phyloP scores from a whole-genome alignment of 2,113 vertebrate genomes.

The Quiscalus mexicanus region DNA sequence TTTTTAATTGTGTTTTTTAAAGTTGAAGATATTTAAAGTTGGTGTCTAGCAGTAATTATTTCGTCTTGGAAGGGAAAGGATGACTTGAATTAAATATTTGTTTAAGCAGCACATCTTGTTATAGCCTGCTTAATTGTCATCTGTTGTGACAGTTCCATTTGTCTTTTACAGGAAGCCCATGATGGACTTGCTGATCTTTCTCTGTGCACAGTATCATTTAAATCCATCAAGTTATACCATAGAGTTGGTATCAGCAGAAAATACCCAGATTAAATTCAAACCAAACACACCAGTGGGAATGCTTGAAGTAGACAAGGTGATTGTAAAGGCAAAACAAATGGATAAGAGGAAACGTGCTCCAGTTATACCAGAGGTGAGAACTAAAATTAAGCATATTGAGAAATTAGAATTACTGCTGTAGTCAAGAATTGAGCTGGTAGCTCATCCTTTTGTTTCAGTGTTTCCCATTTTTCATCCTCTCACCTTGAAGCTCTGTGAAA shows the following conservation, averaged over 20 bases:
- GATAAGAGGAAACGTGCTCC: slow-evolving; percentile 88
- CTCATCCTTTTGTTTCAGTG: not conserved
- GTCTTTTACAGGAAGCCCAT: slow-evolving; percentile 87
- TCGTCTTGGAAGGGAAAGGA: not conserved
- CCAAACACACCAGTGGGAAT: slow-evolving; percentile 91
- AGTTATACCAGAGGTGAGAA: slow-evolving; percentile 90
- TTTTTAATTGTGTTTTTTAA: not conserved
- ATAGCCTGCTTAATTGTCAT: not conserved
- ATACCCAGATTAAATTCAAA: slow-evolving; percentile 89
- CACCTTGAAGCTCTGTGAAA: not conserved
- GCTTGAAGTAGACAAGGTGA: slow-evolving; percentile 89
- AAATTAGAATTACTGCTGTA: not conserved
- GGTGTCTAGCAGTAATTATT: not conserved
- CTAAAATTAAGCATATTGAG: not conserved
- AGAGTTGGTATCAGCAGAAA: slow-evolving; percentile 87
- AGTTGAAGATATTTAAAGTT: not conserved
- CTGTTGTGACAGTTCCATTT: slow-evolving; percentile 8
- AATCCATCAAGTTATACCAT: slow-evolving; percentile 93
- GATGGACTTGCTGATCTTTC: slow-evolving; percentile 93
- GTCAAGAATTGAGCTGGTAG: not conserved
- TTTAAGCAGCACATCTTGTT: not conserved
- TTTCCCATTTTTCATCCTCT: not conserved
- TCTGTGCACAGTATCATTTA: slow-evolving; percentile 93
- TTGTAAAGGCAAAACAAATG: slow-evolving; percentile 88
- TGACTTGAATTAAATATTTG: not conserved